Conservation (phyloP, 1,140 invertebrate species). For the Eubasilissa regina region DNA sequence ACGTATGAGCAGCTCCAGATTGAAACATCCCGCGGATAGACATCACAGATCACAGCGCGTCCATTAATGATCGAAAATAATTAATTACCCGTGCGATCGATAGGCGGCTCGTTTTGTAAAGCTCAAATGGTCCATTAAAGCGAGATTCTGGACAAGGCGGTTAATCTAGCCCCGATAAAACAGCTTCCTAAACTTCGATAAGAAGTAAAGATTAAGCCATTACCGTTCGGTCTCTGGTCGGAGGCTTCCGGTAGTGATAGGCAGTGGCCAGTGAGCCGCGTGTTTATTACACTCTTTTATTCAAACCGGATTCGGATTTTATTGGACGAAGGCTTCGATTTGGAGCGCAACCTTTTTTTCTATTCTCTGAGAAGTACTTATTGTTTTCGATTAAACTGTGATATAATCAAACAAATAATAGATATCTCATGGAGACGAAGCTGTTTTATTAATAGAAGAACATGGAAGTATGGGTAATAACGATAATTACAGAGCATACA, state of each 20-base stretch:
- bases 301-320: conserved; percentile 6
- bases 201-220: conserved; percentile 42
- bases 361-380: too few species aligned
- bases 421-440: too few species aligned
- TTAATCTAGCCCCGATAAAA: conserved; percentile 38
- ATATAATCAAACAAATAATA: too few species aligned
- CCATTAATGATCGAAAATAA: conserved; percentile 24
- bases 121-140: conserved; percentile 32
- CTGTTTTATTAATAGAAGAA: too few species aligned
- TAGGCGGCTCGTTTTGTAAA: conserved; percentile 27
- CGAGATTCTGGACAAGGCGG: conserved; percentile 30
- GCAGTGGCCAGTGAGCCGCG: background rate
- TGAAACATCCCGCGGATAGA: conserved; percentile 24
- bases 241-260: conserved; percentile 29
- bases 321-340: background rate
- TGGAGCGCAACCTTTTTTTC: too few species aligned
- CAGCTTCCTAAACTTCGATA: conserved; percentile 30
- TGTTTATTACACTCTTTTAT: background rate
- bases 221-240: conserved; percentile 6
- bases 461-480: too few species aligned
- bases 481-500: too few species aligned
- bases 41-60: background rate
- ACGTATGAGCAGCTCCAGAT: too few species aligned
- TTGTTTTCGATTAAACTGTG: too few species aligned
- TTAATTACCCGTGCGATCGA: conserved; percentile 20